phyloP scores from a whole-genome alignment of 2,797 vertebrate species.

The Microtus agrestis region DNA sequence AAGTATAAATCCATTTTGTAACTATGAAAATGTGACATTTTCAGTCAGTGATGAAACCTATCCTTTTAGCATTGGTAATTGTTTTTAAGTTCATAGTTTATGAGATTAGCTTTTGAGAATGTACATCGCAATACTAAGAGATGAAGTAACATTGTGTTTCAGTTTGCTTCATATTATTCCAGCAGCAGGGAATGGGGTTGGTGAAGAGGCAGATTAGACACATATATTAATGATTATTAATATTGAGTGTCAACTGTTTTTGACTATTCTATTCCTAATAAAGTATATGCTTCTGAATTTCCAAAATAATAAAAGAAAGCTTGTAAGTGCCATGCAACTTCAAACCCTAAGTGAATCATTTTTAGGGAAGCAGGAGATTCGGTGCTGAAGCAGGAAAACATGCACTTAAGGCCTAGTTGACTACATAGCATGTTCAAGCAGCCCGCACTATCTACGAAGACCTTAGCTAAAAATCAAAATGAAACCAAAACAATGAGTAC shows the following conservation, averaged over 20 bases:
- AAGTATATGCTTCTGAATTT: conserved; percentile 19
- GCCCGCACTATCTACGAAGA: background rate
- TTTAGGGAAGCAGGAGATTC: background rate
- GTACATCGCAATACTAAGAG: conserved; percentile 16
- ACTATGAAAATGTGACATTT: background rate
- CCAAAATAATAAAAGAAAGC: conserved; percentile 14
- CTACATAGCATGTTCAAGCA: background rate
- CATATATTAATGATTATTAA: background rate
- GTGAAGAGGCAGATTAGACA: background rate
- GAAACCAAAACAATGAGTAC: conserved; percentile 12
- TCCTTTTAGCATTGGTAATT: background rate
- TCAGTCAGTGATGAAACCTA: background rate
- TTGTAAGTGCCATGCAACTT: background rate
- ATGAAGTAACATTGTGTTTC: background rate
- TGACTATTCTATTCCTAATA: background rate
- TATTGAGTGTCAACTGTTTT: background rate
- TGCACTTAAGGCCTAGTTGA: background rate
- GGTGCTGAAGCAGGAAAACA: background rate
- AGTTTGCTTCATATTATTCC: background rate
- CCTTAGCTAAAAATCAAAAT: background rate
- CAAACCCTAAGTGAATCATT: conserved; percentile 4
- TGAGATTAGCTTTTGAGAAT: background rate
- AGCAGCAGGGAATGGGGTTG: background rate
- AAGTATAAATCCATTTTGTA: background rate
- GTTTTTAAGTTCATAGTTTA: conserved; percentile 5